Conservation (phyloP, 2,888 invertebrate species). For the Rutpela maculata region DNA sequence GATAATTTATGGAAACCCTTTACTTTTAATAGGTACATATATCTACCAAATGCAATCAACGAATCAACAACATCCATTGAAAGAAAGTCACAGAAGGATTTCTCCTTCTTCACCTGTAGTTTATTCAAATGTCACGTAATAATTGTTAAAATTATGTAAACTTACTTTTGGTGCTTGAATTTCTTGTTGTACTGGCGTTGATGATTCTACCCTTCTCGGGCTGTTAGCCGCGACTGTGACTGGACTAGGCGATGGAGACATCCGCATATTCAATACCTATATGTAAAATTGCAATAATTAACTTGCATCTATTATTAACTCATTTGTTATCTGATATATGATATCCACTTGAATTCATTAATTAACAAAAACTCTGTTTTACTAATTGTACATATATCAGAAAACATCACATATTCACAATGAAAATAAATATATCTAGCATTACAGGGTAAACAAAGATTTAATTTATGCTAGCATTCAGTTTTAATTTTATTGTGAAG, state of each 20-base stretch:
- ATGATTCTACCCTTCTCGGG: slow-evolving; percentile 64
- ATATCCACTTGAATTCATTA: not conserved
- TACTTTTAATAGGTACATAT: too few species aligned
- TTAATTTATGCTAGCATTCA: too few species aligned
- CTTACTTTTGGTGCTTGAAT: slow-evolving; percentile 67
- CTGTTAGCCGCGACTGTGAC: slow-evolving; percentile 66
- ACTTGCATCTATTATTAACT: not conserved
- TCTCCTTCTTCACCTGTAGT: too few species aligned
- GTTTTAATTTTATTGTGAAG: too few species aligned
- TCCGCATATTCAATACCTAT: slow-evolving; percentile 66
- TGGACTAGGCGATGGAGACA: slow-evolving; percentile 75
- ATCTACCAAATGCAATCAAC: too few species aligned
- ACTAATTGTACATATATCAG: too few species aligned
- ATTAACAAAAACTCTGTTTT: not conserved
- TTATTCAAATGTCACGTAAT: not conserved
- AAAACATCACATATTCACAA: too few species aligned
- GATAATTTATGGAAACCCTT: too few species aligned
- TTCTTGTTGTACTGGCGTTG: slow-evolving; percentile 61
- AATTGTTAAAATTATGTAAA: not conserved
- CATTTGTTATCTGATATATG: not conserved
- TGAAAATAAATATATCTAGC: too few species aligned
- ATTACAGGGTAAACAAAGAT: too few species aligned
- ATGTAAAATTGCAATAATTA: slow-evolving; percentile 37
- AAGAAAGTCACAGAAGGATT: too few species aligned
- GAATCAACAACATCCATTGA: too few species aligned